Conservation (phyloP, 2,888 invertebrate genomes). For the Luperina nickerlii region DNA sequence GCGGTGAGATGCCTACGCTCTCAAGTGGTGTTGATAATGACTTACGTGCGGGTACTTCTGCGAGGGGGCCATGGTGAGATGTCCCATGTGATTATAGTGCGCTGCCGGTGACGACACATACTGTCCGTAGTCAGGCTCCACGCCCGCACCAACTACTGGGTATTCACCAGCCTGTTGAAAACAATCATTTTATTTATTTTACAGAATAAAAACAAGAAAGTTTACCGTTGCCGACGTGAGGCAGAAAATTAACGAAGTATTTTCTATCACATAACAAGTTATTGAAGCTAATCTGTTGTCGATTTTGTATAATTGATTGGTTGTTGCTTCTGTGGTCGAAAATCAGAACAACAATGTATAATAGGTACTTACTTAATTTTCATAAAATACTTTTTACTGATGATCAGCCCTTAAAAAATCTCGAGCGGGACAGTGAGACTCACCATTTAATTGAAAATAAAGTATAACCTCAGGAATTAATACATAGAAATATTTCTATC, state of each 20-base stretch:
- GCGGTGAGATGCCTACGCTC: not conserved
- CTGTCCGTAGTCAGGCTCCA: conserved; percentile 88
- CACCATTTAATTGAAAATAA: too few relatives aligned
- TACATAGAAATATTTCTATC: too few relatives aligned
- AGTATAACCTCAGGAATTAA: too few relatives aligned
- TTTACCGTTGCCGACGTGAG: not conserved
- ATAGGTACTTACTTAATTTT: not conserved
- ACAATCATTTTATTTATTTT: conserved; percentile 1
- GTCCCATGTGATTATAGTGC: conserved; percentile 89
- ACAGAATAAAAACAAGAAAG: not conserved
- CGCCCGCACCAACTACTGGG: conserved; percentile 83
- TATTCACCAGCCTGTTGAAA: conserved; percentile 85
- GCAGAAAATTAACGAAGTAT: not conserved
- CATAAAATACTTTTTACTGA: not conserved
- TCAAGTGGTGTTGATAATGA: conserved; percentile 35
- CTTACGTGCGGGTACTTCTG: conserved; percentile 89
- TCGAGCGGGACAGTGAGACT: not conserved
- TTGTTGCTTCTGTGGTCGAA: not conserved
- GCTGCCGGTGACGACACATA: conserved; percentile 88
- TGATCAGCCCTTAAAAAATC: not conserved
- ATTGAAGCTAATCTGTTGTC: not conserved
- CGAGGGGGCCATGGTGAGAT: conserved; percentile 89
- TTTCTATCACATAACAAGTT: not conserved
- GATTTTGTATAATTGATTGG: not conserved
- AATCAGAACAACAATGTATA: not conserved